phyloP scores from a whole-genome alignment of 2,113 vertebrate genomes.

The Saccopteryx leptura region DNA sequence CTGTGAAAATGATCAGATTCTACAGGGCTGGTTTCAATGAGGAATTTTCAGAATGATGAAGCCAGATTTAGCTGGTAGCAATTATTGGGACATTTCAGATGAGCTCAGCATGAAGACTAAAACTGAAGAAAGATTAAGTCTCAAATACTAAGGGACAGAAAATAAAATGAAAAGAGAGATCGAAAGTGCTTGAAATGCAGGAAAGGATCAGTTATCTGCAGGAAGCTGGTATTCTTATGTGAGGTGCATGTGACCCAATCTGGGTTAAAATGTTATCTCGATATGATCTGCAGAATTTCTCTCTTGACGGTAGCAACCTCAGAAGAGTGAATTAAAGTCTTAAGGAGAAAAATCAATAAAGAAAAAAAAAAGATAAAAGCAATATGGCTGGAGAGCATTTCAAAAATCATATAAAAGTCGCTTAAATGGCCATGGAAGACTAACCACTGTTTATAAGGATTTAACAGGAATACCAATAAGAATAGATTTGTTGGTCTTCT shows the following conservation, averaged over 20 bases:
- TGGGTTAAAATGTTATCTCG: slow-evolving; percentile 87
- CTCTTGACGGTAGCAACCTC: slow-evolving; percentile 86
- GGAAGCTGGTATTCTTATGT: slow-evolving; percentile 88
- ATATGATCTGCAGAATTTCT: slow-evolving; percentile 88
- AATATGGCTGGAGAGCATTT: slow-evolving; percentile 83
- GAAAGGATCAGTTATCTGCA: slow-evolving; percentile 87
- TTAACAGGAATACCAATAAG: slow-evolving; percentile 79
- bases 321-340: slow-evolving; percentile 90
- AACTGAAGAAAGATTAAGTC: slow-evolving; percentile 89
- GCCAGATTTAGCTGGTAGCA: slow-evolving; percentile 86
- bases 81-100: slow-evolving; percentile 91
- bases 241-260: slow-evolving; percentile 86
- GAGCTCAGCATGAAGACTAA: slow-evolving; percentile 88
- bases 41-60: slow-evolving; percentile 87
- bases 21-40: slow-evolving; percentile 84
- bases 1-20: slow-evolving; percentile 79
- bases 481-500: slow-evolving; percentile 71
- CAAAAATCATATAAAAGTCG: slow-evolving; percentile 75
- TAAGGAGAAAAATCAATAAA: slow-evolving; percentile 90
- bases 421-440: slow-evolving; percentile 76
- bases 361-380: slow-evolving; percentile 78
- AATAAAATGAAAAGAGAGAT: slow-evolving; percentile 82
- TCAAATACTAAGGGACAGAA: slow-evolving; percentile 86
- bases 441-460: slow-evolving; percentile 77
- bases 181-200: slow-evolving; percentile 85